Conservation (phyloP, 2,797 vertebrate species). For the Xenops minutus region DNA sequence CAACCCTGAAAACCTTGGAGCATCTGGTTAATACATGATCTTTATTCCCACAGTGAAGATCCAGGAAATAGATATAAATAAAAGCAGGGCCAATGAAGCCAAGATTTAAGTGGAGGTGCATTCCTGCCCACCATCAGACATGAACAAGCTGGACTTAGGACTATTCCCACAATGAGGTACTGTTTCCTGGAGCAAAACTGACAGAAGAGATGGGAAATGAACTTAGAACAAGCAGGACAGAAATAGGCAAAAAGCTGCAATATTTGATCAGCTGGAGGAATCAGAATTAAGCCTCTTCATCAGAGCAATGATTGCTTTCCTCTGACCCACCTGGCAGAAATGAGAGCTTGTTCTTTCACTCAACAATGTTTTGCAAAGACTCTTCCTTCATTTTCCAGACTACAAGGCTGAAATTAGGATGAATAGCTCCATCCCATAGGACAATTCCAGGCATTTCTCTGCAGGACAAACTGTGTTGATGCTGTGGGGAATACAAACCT, state of each 20-base stretch:
- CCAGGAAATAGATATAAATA: background rate
- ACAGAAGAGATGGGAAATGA: background rate
- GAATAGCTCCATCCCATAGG: background rate
- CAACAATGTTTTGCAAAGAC: background rate
- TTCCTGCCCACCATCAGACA: background rate
- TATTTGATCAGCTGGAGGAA: background rate
- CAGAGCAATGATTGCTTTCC: background rate
- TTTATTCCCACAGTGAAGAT: background rate
- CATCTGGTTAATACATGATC: background rate
- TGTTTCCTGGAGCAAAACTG: background rate
- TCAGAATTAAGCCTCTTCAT: background rate
- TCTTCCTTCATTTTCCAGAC: background rate
- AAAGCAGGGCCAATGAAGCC: background rate
- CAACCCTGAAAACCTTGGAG: background rate
- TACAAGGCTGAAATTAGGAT: background rate
- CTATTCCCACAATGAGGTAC: background rate
- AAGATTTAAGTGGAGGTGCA: background rate
- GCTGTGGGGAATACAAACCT: background rate
- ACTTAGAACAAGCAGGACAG: background rate
- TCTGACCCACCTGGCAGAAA: background rate
- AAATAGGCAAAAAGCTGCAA: background rate
- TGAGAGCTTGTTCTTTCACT: background rate
- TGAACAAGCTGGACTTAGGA: background rate
- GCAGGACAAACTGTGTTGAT: rapidly evolving
- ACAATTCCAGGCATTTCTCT: background rate